Conservation (phyloP, 2,888 invertebrate species). For the Sminthurinus aureus region DNA sequence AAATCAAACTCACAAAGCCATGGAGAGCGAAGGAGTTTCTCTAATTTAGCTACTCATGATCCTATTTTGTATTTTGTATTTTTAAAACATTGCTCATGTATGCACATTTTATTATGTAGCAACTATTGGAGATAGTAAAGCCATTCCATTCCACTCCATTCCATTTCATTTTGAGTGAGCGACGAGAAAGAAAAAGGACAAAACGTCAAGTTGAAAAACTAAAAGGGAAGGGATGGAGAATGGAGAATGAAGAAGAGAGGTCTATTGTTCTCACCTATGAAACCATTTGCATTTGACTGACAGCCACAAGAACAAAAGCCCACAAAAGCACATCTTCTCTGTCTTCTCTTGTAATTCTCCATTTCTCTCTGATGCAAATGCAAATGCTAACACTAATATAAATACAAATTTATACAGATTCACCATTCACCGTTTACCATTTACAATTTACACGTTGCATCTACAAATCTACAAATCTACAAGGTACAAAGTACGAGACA, state of each 20-base stretch:
- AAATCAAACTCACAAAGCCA: too few species aligned
- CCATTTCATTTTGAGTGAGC: background rate
- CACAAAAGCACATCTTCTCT: background rate
- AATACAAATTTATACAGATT: background rate
- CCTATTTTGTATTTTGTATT: too few species aligned
- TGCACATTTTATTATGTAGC: background rate
- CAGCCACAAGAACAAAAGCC: conserved; percentile 3
- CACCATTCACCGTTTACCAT: background rate
- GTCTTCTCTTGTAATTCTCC: too few species aligned
- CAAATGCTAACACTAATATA: background rate
- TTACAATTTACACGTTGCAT: too few species aligned
- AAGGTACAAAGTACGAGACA: too few species aligned
- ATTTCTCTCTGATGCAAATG: background rate
- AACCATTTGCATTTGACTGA: conserved; percentile 18
- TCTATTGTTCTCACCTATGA: background rate
- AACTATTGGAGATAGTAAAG: background rate
- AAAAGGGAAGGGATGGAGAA: background rate
- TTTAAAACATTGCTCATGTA: background rate
- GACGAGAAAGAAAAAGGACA: background rate
- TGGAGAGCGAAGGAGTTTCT: too few species aligned
- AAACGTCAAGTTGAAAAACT: background rate
- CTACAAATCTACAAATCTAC: too few species aligned
- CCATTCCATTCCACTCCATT: background rate
- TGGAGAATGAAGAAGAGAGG: background rate
- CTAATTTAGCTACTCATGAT: too few species aligned